Base-by-base conservation (phyloP, 2,888 invertebrate genomes). In the Diaphora mendica region DNA sequence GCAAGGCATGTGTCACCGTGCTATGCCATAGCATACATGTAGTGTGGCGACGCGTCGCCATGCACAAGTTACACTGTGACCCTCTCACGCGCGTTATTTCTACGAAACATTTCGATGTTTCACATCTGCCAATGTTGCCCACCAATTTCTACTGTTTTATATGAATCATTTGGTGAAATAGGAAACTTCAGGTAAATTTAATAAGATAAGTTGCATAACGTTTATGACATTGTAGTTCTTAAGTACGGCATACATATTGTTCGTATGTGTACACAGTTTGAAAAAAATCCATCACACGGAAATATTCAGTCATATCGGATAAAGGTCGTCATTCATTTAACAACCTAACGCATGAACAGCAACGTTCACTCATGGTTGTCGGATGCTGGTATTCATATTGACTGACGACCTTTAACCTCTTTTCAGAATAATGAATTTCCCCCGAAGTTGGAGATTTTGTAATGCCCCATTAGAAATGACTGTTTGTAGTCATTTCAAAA, bases 251-350 rank as follows among this genome's bases (percentile, higher is more conserved):
- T 9, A 59, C 11, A 59, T 26, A 59, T 13, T 26, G 26, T 13
- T 13, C 26, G 59, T 26, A 15, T 26, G 13, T 26, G 3, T 55
- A n/a, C 55, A 55, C n/a, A 23, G 51, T 51, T 23, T 4, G 35
- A 68, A 26, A 69, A 69, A 69, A 59, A 69, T 59, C 68, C 55
- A 59, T 35, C 35, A 59, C 9, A 39, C n/a, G 26, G 55, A 39
- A 55, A 35, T 39, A 35, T 39, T 33, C 13, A 68, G n/a, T 59
- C 39, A 69, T 59, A 39, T 5, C 39, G 17, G 59, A 59, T 59
- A 39, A 39, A 39, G 39, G 15, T 59, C 35, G 26, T 20, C 35
- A 69, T 23, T 62, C 17, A 5, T 59, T 26, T 59, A 13, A 62
- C 59, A 59, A 26, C 59, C 5, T 26, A 15, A 26, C 26, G 9